Evolutionary conservation across 2,888 invertebrate species (phyloP).

Genomic region (Parnassius orleans): DNA sequence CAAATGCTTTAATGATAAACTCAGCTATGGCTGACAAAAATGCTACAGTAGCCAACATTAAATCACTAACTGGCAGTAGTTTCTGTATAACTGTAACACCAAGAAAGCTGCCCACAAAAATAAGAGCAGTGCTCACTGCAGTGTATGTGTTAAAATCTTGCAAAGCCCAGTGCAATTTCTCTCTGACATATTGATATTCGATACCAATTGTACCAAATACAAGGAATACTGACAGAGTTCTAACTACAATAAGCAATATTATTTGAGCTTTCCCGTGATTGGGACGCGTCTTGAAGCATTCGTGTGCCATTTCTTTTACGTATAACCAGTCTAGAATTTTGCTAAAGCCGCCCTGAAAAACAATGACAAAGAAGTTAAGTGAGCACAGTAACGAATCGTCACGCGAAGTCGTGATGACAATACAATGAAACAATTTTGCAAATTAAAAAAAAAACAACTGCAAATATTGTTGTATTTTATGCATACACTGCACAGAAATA

Average conservation of each 20-base stretch:
- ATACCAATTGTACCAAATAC: conserved; percentile 66
- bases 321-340: conserved; percentile 54
- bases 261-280: conserved; percentile 68
- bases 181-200: conserved; percentile 80
- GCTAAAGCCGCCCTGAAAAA: conserved; percentile 45
- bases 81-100: conserved; percentile 51
- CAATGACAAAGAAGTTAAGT: neutral
- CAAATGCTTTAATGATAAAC: conserved; percentile 48
- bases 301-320: conserved; percentile 66
- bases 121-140: conserved; percentile 64
- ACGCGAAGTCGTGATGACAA: conserved; percentile 6
- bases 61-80: conserved; percentile 53
- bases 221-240: conserved; percentile 49
- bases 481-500: no score
- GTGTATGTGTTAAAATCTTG: conserved; percentile 77
- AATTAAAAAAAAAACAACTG: no score
- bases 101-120: conserved; percentile 74
- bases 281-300: conserved; percentile 69
- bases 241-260: conserved; percentile 53
- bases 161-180: conserved; percentile 83
- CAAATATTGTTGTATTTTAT: no score
- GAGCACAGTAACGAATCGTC: neutral
- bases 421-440: neutral
- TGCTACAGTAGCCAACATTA: conserved; percentile 41
- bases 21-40: conserved; percentile 44